A percentile compares a stretch with the other conserved stretches of the same genome.
Evolutionary conservation across 1,140 invertebrate species (phyloP).

Genomic region (Brachionus asplanchnoidis): DNA sequence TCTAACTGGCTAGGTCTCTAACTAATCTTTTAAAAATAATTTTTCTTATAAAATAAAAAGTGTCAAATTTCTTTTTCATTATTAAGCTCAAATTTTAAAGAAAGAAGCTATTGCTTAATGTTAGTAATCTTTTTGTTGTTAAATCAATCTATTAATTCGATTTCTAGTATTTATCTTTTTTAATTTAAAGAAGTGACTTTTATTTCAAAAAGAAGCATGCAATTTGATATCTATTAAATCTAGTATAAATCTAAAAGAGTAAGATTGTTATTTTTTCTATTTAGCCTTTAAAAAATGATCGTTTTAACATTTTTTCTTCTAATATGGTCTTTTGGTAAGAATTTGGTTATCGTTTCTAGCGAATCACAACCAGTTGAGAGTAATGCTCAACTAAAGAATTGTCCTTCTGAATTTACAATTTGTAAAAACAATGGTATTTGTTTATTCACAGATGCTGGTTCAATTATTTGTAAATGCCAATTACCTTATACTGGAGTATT

Average conservation of each 20-base stretch:
- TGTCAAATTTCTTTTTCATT: too few relatives aligned
- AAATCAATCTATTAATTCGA: too few relatives aligned
- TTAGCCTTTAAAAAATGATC: background rate
- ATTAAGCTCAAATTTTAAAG: too few relatives aligned
- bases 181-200: background rate
- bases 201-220: background rate
- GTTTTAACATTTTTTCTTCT: background rate
- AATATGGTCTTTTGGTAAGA: background rate
- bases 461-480: background rate
- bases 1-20: too few relatives aligned
- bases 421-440: background rate
- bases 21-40: too few relatives aligned
- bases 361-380: background rate
- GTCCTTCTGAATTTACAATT: background rate
- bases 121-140: too few relatives aligned
- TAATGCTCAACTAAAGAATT: background rate
- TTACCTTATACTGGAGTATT: background rate
- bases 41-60: too few relatives aligned
- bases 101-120: too few relatives aligned
- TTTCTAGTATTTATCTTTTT: too few relatives aligned
- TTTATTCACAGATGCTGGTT: background rate
- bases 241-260: background rate
- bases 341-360: background rate
- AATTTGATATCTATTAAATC: background rate
- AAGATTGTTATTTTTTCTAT: background rate